Evolutionary conservation across 2,797 vertebrate genomes (phyloP), one percentile per base, ranked within the genome.

Genomic region (Coendou prehensilis): DNA sequence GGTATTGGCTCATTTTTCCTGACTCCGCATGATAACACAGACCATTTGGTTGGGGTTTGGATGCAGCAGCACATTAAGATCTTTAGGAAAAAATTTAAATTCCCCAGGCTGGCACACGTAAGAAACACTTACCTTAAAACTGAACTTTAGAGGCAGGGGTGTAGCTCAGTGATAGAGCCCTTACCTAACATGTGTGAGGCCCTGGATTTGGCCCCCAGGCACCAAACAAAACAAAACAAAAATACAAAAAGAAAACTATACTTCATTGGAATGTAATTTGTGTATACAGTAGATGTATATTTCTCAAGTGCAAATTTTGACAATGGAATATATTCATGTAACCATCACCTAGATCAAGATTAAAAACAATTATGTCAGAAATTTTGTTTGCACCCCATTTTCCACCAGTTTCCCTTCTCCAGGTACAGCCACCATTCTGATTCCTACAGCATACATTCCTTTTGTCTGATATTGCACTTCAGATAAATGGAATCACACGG

Each of bases 271-370:
- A 57, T 82, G 57, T 33, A 59, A 89, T 81, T 64, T 80, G 28
- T 67, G 59, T 75, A 47, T 4, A 17, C 26, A 82, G 17, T 59
- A 73, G 79, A n/a, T 30, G 63, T 26, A 67, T 79, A 33, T 87
- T 84, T 97, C 30, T 9, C 63, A 92, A 26, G 61, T 73, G 14
- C 89, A 57, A 57, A 64, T 69, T 75, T 93, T 87, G 73, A 45
- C 22, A 54, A 50, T 79, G 52, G 6, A 26, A 14, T 18, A 15
- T 20, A 28, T 5, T 61, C 57, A 4, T 20, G 6, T 87, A 92
- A 67, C 57, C 47, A 26, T 91, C 14, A 63, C 50, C 15, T 50
- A 81, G 47, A 86, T 85, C 23, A 50, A 82, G 61, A 52, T n/a
- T 14, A 64, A 76, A 76, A 63, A n/a, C 23, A 33, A 17, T 67